phyloP scores from a whole-genome alignment of 1,140 invertebrate species.

The Mylabris phalerata region DNA sequence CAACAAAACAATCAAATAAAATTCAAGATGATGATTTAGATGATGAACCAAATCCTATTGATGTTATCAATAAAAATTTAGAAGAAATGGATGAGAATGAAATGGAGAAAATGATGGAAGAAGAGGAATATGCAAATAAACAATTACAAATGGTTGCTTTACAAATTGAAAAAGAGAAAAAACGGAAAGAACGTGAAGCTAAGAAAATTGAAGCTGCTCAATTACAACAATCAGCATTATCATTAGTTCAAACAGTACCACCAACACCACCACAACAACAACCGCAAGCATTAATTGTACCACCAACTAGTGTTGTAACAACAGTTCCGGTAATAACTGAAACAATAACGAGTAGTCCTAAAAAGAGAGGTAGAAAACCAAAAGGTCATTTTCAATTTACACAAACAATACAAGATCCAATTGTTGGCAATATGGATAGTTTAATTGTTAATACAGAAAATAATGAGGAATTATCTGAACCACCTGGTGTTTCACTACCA shows the following conservation, averaged over 20 bases:
- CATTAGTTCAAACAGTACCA: too few relatives aligned
- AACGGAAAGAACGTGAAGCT: conserved; percentile 47
- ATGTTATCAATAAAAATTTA: conserved; percentile 31
- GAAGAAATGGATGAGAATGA: conserved; percentile 50
- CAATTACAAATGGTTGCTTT: conserved; percentile 49
- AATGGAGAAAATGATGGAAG: conserved; percentile 55
- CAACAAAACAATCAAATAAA: conserved; percentile 23
- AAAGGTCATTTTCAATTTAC: conserved; percentile 14
- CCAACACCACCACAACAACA: background rate
- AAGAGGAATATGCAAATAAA: conserved; percentile 53
- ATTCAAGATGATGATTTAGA: conserved; percentile 21
- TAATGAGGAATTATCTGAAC: conserved; percentile 34
- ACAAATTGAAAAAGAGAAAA: conserved; percentile 47
- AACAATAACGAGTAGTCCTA: conserved; percentile 31
- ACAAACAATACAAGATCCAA: conserved; percentile 20
- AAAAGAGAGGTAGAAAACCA: conserved; percentile 38
- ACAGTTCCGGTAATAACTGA: background rate
- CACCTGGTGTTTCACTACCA: conserved; percentile 31
- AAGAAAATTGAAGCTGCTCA: conserved; percentile 43
- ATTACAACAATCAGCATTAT: too few relatives aligned
- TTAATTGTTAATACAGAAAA: conserved; percentile 27
- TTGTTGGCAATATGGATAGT: conserved; percentile 17
- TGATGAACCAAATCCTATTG: conserved; percentile 23
- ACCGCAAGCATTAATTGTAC: background rate
- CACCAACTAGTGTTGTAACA: background rate